A percentile compares a stretch with the other conserved stretches of the same genome.
These are phyloP conservation scores for Malurus melanocephalus DNA, from an alignment of 2,113 vertebrate species.

Conservation along the genomic window DNA sequence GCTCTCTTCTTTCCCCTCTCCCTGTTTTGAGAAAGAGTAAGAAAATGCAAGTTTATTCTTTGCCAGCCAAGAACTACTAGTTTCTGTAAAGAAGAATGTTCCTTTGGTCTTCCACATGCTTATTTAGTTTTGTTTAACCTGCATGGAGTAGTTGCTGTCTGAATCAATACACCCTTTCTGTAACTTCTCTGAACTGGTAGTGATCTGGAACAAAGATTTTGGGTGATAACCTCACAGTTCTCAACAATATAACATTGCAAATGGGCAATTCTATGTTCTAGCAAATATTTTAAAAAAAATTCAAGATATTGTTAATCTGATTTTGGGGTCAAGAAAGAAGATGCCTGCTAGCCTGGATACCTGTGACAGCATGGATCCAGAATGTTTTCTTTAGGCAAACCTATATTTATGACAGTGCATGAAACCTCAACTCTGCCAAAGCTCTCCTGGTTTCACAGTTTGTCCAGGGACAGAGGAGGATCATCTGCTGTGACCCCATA, in stretches of 20 bases:
- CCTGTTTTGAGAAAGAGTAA: neutral
- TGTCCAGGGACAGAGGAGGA: constrained; percentile 9
- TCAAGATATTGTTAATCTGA: neutral
- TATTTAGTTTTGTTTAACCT: neutral
- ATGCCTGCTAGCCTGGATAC: neutral
- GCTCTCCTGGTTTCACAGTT: neutral
- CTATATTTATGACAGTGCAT: neutral
- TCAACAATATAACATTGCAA: neutral
- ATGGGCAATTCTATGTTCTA: neutral
- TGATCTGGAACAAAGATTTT: neutral
- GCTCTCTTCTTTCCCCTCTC: neutral
- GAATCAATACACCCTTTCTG: neutral
- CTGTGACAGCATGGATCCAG: neutral
- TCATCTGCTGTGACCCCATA: neutral
- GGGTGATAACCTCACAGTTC: neutral
- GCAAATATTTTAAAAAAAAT: neutral
- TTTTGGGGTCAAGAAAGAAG: neutral
- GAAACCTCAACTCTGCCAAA: neutral
- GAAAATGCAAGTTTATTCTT: neutral
- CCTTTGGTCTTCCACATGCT: neutral
- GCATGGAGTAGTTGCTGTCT: neutral
- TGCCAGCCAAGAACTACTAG: neutral
- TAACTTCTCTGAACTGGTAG: neutral
- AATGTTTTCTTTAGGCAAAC: constrained; percentile 4
- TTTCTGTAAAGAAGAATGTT: neutral